phyloP scores from a whole-genome alignment of 2,797 vertebrate species.

The Pyrocephalus nanus region DNA sequence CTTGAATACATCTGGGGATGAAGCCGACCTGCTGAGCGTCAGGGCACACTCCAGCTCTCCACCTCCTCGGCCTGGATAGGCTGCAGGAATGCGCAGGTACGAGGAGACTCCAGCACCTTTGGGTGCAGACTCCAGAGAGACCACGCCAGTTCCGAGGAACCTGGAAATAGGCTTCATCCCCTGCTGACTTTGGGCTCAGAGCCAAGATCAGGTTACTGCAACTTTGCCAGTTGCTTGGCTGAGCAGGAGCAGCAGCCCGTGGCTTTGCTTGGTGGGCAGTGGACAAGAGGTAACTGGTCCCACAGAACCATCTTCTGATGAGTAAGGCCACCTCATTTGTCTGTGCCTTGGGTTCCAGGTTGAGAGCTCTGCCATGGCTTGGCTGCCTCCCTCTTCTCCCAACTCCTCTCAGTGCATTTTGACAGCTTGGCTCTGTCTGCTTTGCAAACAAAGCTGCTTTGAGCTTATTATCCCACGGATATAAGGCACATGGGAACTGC shows the following conservation, averaged over 20 bases:
- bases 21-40: background rate
- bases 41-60: background rate
- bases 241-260: background rate
- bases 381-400: background rate
- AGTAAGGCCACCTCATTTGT: background rate
- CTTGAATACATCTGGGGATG: background rate
- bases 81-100: background rate
- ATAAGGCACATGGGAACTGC: background rate
- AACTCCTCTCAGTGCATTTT: background rate
- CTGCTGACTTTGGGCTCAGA: background rate
- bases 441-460: background rate
- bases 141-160: background rate
- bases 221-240: background rate
- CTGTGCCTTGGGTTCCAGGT: background rate
- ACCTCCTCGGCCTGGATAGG: background rate
- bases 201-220: background rate
- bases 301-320: background rate
- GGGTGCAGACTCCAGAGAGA: background rate
- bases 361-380: fast-evolving
- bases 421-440: fast-evolving
- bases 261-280: background rate
- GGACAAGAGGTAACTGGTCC: background rate
- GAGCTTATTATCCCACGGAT: background rate
- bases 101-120: background rate
- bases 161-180: fast-evolving